phyloP scores from a whole-genome alignment of 2,888 invertebrate genomes.

The Hirtodrosophila alboralis region DNA sequence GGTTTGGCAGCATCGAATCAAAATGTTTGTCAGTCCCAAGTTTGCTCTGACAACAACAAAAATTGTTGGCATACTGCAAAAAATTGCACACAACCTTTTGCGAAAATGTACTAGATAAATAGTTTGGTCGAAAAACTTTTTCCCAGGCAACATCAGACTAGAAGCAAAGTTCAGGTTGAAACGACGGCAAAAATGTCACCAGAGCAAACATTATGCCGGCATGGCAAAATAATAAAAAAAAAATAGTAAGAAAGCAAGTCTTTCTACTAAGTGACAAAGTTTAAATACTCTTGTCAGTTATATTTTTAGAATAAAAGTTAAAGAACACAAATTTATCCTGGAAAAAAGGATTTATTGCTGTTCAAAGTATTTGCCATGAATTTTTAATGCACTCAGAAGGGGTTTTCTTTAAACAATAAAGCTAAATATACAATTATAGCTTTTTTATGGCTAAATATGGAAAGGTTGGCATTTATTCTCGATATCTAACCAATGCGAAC shows the following conservation, averaged over 20 bases:
- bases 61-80: conserved; percentile 63
- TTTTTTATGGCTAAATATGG: too few species aligned
- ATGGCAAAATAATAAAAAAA: conserved; percentile 2
- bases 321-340: too few species aligned
- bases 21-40: conserved; percentile 69
- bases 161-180: conserved; percentile 54
- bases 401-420: too few species aligned
- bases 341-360: too few species aligned
- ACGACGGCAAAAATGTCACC: conserved; percentile 33
- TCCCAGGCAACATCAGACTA: conserved; percentile 40
- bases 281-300: too few species aligned
- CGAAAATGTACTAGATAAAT: conserved; percentile 68
- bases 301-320: too few species aligned
- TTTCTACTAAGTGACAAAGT: too few species aligned
- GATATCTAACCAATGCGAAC: too few species aligned
- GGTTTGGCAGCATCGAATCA: conserved; percentile 50
- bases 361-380: too few species aligned
- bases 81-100: conserved; percentile 37
- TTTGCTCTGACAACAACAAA: conserved; percentile 44
- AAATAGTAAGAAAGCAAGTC: conserved; percentile 12
- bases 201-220: conserved; percentile 35
- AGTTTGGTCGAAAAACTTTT: conserved; percentile 69
- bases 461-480: too few species aligned
- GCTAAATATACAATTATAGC: too few species aligned
- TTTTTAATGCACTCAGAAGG: too few species aligned